A percentile compares a stretch with the other conserved stretches of the same genome.
Conservation (phyloP, 2,888 invertebrate species). For the Lasius fuliginosus region DNA sequence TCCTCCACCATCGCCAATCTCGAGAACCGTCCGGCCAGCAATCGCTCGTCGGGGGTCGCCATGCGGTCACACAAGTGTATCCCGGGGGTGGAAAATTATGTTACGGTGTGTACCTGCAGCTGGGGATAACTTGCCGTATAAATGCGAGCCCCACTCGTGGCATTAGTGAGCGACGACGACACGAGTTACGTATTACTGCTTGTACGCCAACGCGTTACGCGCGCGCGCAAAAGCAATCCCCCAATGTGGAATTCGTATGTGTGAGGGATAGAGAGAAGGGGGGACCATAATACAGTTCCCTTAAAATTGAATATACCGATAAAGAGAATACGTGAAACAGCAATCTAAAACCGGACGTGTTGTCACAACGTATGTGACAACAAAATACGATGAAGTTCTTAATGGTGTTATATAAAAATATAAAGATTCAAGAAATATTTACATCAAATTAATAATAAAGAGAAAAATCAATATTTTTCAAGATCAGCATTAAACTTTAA, state of each 20-base stretch:
- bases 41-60: slow-evolving; percentile 37
- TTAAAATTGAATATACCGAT: not conserved
- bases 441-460: not conserved
- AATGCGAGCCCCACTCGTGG: slow-evolving; percentile 69
- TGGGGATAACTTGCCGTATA: slow-evolving; percentile 65
- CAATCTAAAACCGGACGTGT: not conserved
- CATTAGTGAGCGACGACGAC: slow-evolving; percentile 71
- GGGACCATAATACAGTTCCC: not conserved
- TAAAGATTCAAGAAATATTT: not conserved
- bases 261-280: no score
- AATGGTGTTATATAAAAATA: not conserved
- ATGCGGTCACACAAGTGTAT: slow-evolving; percentile 44
- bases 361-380: not conserved
- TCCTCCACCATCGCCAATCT: slow-evolving; percentile 65
- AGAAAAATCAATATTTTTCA: not conserved
- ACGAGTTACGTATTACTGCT: slow-evolving; percentile 61
- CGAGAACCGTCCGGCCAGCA: slow-evolving; percentile 50
- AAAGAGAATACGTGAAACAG: not conserved
- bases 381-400: not conserved
- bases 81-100: slow-evolving; percentile 75
- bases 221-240: slow-evolving; percentile 9
- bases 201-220: not conserved
- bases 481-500: not conserved
- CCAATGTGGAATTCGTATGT: slow-evolving; percentile 6
- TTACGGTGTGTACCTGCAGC: slow-evolving; percentile 68